Conservation (phyloP, 2,888 invertebrate genomes). For the Spodoptera exigua region DNA sequence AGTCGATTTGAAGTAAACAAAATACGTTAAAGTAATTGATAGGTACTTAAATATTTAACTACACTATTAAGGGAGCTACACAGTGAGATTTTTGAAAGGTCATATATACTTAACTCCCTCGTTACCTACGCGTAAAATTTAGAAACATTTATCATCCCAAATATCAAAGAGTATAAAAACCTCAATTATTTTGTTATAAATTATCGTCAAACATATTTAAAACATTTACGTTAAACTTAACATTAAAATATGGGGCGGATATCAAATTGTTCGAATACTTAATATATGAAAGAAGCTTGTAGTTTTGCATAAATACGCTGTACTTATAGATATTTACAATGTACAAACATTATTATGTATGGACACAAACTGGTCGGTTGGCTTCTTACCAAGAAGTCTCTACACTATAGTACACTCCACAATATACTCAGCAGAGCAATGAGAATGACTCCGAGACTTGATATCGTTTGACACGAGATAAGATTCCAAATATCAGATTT, state of each 20-base stretch:
- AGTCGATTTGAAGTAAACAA: conserved; percentile 34
- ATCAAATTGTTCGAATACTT: conserved; percentile 38
- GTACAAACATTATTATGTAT: conserved; percentile 26
- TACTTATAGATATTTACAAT: conserved; percentile 54
- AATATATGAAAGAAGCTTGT: conserved; percentile 15
- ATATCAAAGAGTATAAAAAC: conserved; percentile 66
- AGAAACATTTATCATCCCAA: conserved; percentile 58
- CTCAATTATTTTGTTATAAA: conserved; percentile 36
- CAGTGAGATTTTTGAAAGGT: conserved; percentile 47
- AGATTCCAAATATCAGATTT: conserved; percentile 37
- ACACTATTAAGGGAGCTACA: conserved; percentile 40
- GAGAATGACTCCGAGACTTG: conserved; percentile 46
- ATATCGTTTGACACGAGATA: conserved; percentile 13
- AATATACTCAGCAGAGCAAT: conserved; percentile 51
- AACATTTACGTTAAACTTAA: conserved; percentile 33
- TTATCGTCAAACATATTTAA: conserved; percentile 38
- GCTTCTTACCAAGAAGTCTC: conserved; percentile 39
- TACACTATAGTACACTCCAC: conserved; percentile 48
- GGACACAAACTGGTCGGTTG: conserved; percentile 31
- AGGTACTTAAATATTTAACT: conserved; percentile 32
- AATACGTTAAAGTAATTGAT: conserved; percentile 22
- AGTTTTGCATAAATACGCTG: conserved; percentile 34
- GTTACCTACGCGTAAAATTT: conserved; percentile 37
- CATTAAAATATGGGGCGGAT: conserved; percentile 43
- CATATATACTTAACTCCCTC: conserved; percentile 43